Conservation (phyloP, 2,888 invertebrate genomes). For the Camponotus fellah region DNA sequence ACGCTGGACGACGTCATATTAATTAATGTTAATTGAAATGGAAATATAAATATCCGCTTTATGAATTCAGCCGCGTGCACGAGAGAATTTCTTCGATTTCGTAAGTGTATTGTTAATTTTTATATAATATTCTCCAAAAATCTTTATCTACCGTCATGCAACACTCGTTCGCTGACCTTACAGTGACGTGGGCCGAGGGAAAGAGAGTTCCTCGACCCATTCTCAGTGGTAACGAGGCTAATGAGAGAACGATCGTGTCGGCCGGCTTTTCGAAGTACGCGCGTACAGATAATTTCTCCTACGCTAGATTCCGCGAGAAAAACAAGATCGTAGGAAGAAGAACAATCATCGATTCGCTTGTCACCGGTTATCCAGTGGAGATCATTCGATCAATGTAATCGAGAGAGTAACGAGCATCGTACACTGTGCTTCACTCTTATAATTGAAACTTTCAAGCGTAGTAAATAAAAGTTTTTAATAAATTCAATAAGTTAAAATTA, state of each 20-base stretch:
- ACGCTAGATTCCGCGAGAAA: slow-evolving; percentile 77
- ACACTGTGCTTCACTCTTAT: slow-evolving; percentile 24
- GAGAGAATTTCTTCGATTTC: neutral
- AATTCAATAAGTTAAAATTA: neutral
- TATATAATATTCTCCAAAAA: slow-evolving; percentile 23
- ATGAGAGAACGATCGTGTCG: slow-evolving; percentile 79
- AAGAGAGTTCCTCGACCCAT: slow-evolving; percentile 75
- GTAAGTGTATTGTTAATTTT: slow-evolving; percentile 14
- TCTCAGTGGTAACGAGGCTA: slow-evolving; percentile 82
- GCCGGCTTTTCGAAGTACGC: slow-evolving; percentile 79
- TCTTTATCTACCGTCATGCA: neutral
- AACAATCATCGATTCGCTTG: slow-evolving; percentile 62
- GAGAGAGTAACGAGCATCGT: slow-evolving; percentile 2
- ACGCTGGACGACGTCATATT: neutral
- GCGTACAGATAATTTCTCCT: slow-evolving; percentile 83
- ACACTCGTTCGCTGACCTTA: slow-evolving; percentile 43
- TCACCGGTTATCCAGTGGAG: slow-evolving; percentile 17
- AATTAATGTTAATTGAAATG: slow-evolving; percentile 21
- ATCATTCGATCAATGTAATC: slow-evolving; percentile 52
- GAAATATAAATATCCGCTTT: neutral
- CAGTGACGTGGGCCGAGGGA: slow-evolving; percentile 26
- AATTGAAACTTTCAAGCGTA: slow-evolving; percentile 24
- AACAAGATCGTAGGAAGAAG: slow-evolving; percentile 79
- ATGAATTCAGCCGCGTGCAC: neutral
- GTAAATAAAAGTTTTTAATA: neutral